Conservation (phyloP, 2,888 invertebrate species). For the Dicyrtoma fusca region DNA sequence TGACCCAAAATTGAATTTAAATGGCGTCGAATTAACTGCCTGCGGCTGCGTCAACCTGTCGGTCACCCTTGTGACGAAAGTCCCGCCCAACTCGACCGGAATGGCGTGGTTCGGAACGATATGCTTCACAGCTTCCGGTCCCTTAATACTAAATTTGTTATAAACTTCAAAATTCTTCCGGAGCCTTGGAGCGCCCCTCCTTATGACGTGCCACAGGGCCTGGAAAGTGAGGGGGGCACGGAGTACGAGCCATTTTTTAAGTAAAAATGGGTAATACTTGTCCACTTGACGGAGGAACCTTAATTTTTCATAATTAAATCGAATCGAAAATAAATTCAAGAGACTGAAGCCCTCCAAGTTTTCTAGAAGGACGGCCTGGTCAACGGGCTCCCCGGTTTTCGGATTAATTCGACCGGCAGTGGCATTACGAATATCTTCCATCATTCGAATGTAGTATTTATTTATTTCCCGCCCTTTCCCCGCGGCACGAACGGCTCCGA, state of each 20-base stretch:
- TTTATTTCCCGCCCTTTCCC: slow-evolving; percentile 1
- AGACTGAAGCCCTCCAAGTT: slow-evolving; percentile 11
- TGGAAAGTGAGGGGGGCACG: slow-evolving; percentile 8
- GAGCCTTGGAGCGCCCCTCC: not conserved
- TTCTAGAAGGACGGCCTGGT: slow-evolving; percentile 27
- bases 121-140: slow-evolving; percentile 7
- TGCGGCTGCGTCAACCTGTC: no score
- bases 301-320: not conserved
- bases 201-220: not conserved
- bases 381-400: not conserved
- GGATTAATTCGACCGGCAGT: not conserved
- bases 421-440: slow-evolving; percentile 20
- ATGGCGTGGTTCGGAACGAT: slow-evolving; percentile 12
- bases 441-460: slow-evolving; percentile 17
- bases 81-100: slow-evolving; percentile 26
- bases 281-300: slow-evolving; percentile 11
- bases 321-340: slow-evolving; percentile 4
- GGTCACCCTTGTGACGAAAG: no score
- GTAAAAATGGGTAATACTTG: slow-evolving; percentile 20
- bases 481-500: not conserved
- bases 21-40: no score
- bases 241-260: slow-evolving; percentile 20
- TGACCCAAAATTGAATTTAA: no score
- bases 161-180: slow-evolving; percentile 4
- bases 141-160: not conserved